These are phyloP conservation scores for Crax fasciolata DNA, from an alignment of 2,797 vertebrate genomes.

Conservation along the genomic window DNA sequence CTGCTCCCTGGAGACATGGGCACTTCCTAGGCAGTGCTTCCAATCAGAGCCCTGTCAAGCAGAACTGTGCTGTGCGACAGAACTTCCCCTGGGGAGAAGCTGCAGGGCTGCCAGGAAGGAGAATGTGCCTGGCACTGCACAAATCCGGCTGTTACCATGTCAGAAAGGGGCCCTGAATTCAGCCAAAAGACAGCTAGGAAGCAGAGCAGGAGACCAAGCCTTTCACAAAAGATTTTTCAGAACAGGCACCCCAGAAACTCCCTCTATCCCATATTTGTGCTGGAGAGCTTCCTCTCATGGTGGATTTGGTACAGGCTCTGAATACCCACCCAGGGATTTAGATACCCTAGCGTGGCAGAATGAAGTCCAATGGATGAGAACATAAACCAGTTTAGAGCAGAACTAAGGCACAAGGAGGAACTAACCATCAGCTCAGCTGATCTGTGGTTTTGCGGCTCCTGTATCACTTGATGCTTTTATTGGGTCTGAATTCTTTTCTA, in stretches of 20 bases:
- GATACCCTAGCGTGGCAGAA: neutral
- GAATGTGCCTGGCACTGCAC: slow-evolving; percentile 18
- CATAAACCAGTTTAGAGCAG: neutral
- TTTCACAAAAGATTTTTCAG: neutral
- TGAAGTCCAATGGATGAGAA: neutral
- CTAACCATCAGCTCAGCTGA: neutral
- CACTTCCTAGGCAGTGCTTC: neutral
- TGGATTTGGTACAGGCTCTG: neutral
- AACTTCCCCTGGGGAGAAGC: slow-evolving; percentile 1
- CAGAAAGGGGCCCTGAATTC: neutral
- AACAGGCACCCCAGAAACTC: neutral
- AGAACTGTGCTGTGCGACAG: slow-evolving; percentile 1
- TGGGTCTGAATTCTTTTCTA: neutral
- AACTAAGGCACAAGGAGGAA: neutral
- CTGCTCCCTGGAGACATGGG: neutral
- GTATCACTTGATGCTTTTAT: neutral
- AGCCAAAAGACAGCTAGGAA: neutral
- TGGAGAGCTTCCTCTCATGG: neutral
- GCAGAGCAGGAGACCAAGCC: neutral
- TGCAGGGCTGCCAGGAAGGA: neutral
- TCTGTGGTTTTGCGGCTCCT: neutral
- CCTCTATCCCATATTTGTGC: neutral
- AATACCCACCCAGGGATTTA: neutral
- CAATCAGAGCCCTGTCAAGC: neutral
- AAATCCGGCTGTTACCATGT: neutral